A percentile compares a stretch with the other conserved stretches of the same genome.
phyloP scores from a whole-genome alignment of 2,888 invertebrate genomes.

The Ectemnius cavifrons region DNA sequence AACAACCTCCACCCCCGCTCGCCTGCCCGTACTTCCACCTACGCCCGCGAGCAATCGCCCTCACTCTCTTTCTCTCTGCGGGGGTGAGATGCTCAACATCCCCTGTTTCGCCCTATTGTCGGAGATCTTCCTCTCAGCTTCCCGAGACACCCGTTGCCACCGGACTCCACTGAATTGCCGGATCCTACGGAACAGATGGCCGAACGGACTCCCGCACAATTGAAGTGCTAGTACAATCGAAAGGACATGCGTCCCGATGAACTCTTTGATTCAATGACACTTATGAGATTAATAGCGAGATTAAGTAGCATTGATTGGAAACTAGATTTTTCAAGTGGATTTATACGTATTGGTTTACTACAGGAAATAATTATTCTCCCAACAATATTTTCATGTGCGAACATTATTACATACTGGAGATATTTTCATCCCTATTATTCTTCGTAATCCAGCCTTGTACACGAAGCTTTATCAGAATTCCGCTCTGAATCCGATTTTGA shows the following conservation, averaged over 20 bases:
- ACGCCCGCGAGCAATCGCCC: not conserved
- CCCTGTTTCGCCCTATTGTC: not conserved
- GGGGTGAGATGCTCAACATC: too few relatives aligned
- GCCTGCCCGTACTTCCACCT: not conserved
- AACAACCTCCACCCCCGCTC: constrained; percentile 55
- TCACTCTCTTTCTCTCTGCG: too few relatives aligned
- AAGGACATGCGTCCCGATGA: too few relatives aligned
- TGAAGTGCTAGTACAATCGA: too few relatives aligned
- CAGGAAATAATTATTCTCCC: not conserved
- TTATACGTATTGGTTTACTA: constrained; percentile 18
- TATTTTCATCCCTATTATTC: not conserved
- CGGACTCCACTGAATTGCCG: too few relatives aligned
- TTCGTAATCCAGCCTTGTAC: too few relatives aligned
- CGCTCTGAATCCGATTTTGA: not conserved
- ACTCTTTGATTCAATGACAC: too few relatives aligned
- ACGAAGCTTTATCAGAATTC: too few relatives aligned
- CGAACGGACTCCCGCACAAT: too few relatives aligned
- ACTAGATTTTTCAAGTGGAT: constrained; percentile 44
- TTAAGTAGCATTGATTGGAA: constrained; percentile 3
- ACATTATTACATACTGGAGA: not conserved
- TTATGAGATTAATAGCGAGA: too few relatives aligned
- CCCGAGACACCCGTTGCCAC: not conserved
- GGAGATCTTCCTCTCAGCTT: not conserved
- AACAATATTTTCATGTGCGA: not conserved
- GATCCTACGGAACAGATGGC: too few relatives aligned